Evolutionary conservation across 2,888 invertebrate genomes (phyloP).

Genomic region (Nemoura dubitans): DNA sequence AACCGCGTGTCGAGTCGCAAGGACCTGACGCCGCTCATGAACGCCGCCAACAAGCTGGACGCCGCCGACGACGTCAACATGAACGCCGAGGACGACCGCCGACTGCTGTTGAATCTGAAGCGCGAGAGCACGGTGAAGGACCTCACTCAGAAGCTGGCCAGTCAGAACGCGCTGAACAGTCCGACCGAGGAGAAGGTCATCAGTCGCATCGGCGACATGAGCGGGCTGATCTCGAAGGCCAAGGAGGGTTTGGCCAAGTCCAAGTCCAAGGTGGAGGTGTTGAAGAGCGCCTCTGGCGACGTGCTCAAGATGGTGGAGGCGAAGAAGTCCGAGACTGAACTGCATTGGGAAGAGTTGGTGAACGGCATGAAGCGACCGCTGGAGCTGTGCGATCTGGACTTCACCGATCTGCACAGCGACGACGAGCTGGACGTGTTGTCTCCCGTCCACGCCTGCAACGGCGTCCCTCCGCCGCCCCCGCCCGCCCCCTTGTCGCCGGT

Average conservation of each 20-base stretch:
- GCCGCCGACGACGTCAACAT: constrained; percentile 53
- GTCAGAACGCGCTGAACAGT: constrained; percentile 69
- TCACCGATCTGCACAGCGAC: constrained; percentile 88
- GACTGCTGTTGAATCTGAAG: constrained; percentile 74
- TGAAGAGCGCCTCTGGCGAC: constrained; percentile 76
- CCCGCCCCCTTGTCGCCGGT: constrained; percentile 73
- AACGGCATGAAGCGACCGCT: constrained; percentile 78
- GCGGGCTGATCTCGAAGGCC: constrained; percentile 90
- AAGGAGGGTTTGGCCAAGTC: constrained; percentile 91
- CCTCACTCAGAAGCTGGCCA: constrained; percentile 84
- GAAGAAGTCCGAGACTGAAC: constrained; percentile 91
- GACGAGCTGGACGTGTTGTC: constrained; percentile 85
- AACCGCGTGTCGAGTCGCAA: constrained; percentile 58
- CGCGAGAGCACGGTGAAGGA: constrained; percentile 89
- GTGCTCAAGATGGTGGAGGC: constrained; percentile 65
- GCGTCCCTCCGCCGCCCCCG: constrained; percentile 82
- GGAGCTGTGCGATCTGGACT: constrained; percentile 93
- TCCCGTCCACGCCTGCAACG: constrained; percentile 71
- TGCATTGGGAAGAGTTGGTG: constrained; percentile 94
- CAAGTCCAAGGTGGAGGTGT: constrained; percentile 81
- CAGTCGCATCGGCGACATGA: constrained; percentile 83
- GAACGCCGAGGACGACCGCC: constrained; percentile 53
- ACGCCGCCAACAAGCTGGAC: constrained; percentile 67
- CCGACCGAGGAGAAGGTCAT: constrained; percentile 58
- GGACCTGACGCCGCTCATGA: constrained; percentile 65